phyloP scores from a whole-genome alignment of 2,113 vertebrate species.

The Orientallactaga bullata region DNA sequence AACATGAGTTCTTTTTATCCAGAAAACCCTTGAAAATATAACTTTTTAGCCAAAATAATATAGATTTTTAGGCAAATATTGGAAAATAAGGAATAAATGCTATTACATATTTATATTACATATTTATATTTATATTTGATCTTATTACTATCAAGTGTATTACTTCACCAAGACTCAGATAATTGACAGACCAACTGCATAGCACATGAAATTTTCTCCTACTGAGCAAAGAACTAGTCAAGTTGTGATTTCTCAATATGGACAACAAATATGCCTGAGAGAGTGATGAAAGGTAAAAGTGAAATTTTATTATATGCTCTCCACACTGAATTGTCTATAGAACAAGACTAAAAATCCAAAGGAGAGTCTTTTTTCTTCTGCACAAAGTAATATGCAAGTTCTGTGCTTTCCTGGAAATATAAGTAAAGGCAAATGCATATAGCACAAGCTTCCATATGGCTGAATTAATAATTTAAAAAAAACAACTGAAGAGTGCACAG shows the following conservation, averaged over 20 bases:
- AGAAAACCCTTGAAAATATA: constrained; percentile 13
- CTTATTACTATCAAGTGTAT: neutral
- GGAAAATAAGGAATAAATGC: constrained; percentile 30
- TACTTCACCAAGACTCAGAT: constrained; percentile 42
- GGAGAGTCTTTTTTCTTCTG: constrained; percentile 54
- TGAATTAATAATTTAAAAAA: constrained; percentile 76
- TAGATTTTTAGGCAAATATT: constrained; percentile 41
- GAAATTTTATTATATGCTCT: constrained; percentile 59
- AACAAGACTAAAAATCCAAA: constrained; percentile 69
- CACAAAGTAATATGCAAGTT: constrained; percentile 59
- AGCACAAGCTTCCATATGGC: constrained; percentile 57
- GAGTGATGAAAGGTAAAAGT: constrained; percentile 65
- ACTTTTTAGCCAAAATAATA: constrained; percentile 44
- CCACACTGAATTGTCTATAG: constrained; percentile 62
- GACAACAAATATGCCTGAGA: constrained; percentile 65
- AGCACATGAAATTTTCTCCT: constrained; percentile 26
- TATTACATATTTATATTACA: constrained; percentile 53
- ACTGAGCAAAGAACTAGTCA: constrained; percentile 65
- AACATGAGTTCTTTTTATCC: neutral
- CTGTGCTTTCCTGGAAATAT: constrained; percentile 61
- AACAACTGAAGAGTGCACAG: constrained; percentile 21
- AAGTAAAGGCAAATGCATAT: constrained; percentile 70
- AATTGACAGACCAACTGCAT: constrained; percentile 55
- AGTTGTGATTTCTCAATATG: constrained; percentile 75
- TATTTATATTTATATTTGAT: constrained; percentile 69